Base-by-base conservation (phyloP, 2,888 invertebrate species). In the Andrena trimmerana region DNA sequence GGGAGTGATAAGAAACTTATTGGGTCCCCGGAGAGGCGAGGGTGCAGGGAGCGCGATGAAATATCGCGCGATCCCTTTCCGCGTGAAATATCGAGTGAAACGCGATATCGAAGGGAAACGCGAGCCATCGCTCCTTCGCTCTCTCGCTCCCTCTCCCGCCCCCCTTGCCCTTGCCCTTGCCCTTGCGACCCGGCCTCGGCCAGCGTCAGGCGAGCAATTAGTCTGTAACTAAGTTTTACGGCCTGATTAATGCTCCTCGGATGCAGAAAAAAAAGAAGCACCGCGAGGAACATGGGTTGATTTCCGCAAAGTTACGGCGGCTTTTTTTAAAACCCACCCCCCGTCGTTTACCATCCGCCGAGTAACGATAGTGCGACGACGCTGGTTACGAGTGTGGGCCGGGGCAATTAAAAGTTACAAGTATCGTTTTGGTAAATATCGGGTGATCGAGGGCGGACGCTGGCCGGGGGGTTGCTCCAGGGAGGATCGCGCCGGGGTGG, bases 181-280 rank as follows among this genome's bases (percentile, higher is more conserved):
- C 4, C 1, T 48, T 59, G 57, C 33, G 20, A 8, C 16, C 27
- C 20, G 36, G n/a, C 33, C 24, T 31, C 16, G 29, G 67, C 42
- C 52, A 42, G 29, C 16, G 78, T n/a, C 27, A 20, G 60, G n/a
- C 33, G 24, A 60, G 78, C 52, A 78, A 78, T 78, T 78, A 78
- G 78, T 63, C 67, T 77, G 78, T 78, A 67, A 78, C 78, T 36
- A 78, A 78, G 78, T 77, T 77, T 78, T 77, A 77, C 78, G 78
- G 60, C 50, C 42, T 50, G n/a, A 67, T 78, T 67, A 78, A 78
- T 68, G 78, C 67, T 29, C 62, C 60, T 62, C 36, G 42, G 60
- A 52, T 8, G n/a, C 54, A 20, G 24, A 24, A 59, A 54, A 52
- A 60, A 36, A 54, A 13, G 13, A 13, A 6, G 13, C 7, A 52